A percentile compares a stretch with the other conserved stretches of the same genome.
Conservation (phyloP, 1,140 invertebrate genomes). For the Pissodes strobi region DNA sequence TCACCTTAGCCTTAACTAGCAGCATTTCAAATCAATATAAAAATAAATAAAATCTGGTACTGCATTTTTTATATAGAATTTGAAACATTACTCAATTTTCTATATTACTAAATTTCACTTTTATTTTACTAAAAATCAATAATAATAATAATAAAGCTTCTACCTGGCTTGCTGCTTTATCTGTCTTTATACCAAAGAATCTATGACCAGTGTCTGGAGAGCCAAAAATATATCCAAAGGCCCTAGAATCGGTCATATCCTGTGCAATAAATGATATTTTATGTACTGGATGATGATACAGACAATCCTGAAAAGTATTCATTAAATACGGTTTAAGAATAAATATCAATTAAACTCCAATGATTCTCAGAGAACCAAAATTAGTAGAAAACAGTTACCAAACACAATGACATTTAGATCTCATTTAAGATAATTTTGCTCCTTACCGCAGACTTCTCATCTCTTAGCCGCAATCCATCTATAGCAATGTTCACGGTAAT, state of each 20-base stretch:
- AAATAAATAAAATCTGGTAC: no score
- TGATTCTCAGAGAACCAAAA: neutral
- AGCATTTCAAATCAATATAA: no score
- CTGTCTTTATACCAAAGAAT: constrained; percentile 99
- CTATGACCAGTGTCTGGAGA: constrained; percentile 93
- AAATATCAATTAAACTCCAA: neutral
- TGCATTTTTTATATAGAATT: no score
- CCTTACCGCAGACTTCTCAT: constrained; percentile 90
- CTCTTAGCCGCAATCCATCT: constrained; percentile 89
- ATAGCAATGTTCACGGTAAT: constrained; percentile 95
- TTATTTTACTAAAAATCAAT: no score
- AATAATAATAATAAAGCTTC: constrained; percentile 38
- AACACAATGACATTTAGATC: no score
- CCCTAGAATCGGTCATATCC: constrained; percentile 93
- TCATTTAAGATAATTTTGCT: neutral
- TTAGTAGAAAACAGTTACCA: neutral
- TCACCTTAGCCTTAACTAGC: no score
- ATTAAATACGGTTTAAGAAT: neutral
- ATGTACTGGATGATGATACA: constrained; percentile 97
- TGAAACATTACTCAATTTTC: no score
- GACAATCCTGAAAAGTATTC: constrained; percentile 73
- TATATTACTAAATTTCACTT: no score
- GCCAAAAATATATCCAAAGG: constrained; percentile 98
- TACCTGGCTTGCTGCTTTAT: constrained; percentile 94
- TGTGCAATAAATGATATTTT: constrained; percentile 99